Evolutionary conservation across 2,113 vertebrate genomes (phyloP).

Genomic region (Ibidorhyncha struthersii): DNA sequence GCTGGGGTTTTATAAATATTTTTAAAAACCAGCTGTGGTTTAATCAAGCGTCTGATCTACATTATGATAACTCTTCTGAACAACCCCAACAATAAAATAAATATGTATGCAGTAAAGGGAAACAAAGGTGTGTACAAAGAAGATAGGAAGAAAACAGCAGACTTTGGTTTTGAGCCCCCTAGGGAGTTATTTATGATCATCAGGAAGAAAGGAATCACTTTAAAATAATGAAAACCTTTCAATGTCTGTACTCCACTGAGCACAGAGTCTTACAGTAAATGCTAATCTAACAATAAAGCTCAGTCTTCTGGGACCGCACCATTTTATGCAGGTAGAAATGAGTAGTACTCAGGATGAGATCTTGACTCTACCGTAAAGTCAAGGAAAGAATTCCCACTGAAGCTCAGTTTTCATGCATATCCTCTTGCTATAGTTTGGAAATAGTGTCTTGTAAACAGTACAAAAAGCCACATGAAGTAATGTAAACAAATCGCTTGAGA

Average conservation of each 20-base stretch:
- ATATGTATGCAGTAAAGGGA: background rate
- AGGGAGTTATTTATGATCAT: slow-evolving; percentile 18
- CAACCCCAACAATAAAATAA: background rate
- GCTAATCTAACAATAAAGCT: slow-evolving; percentile 20
- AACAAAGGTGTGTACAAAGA: background rate
- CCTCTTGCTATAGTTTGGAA: background rate
- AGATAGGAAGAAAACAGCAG: background rate
- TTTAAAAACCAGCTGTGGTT: slow-evolving; percentile 34
- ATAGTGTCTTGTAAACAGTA: background rate
- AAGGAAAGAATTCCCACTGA: background rate
- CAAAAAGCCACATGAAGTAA: background rate
- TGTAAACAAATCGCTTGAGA: background rate
- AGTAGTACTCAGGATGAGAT: background rate
- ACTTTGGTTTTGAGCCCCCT: background rate
- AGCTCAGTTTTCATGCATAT: background rate
- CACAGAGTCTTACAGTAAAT: slow-evolving; percentile 14
- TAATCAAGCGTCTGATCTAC: slow-evolving; percentile 49
- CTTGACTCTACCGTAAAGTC: background rate
- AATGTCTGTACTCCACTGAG: background rate
- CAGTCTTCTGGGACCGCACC: background rate
- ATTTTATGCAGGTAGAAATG: background rate
- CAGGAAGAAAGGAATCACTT: slow-evolving; percentile 31
- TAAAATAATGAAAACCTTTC: slow-evolving; percentile 47
- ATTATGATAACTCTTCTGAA: background rate
- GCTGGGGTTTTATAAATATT: background rate